Evolutionary conservation across 2,888 invertebrate genomes (phyloP), one percentile per base, ranked within the genome.

Genomic region (Amorpha juglandis): DNA sequence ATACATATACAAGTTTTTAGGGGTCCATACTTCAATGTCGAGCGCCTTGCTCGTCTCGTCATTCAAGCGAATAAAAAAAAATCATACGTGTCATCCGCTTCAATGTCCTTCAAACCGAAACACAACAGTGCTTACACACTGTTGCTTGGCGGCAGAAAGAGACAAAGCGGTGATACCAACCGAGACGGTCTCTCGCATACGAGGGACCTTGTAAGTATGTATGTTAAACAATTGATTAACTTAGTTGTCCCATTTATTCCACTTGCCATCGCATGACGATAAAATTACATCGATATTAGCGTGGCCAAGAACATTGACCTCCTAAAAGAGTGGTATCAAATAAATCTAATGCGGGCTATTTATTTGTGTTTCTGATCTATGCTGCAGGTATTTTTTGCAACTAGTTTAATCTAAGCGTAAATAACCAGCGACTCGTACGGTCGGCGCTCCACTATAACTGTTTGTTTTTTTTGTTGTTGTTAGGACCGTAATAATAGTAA

Each of bases 311-410:
- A 58, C 75, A 65, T 70, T 71, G 75, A 76, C 75, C 74, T 63
- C 71, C 74, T 52, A 76, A 77, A 70, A 63, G 67, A 64, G 70
- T 51, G 64, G 67, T 65, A 62, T 64, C 58, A 58, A 38, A 58
- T 38, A 58, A 48, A 67, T 50, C 50, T 64, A 66, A 77, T 78
- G 75, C 78, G 76, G 77, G 78, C 67, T 70, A 67, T 75, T 76
- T 76, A 74, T 74, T 77, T 75, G 71, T 72, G 67, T 71, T 50
- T 33, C 64, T 64, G 58, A 12, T 35, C 42, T 65, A 42, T 27
- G 50, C 65, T 42, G 42, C 38, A 58, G 58, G 58, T 58, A 58
- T 58, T 58, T 58, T 58, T 58, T 58, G 42, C 58, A 58, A 58
- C 58, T 38, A 42, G 58, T 58, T 58, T 58, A 42, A 19, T 58